Percentiles rank a stretch among this genome's conserved stretches.
These are phyloP conservation scores for Tribolium castaneum DNA, from an alignment of 1,140 invertebrate species.

Conservation along the genomic window DNA sequence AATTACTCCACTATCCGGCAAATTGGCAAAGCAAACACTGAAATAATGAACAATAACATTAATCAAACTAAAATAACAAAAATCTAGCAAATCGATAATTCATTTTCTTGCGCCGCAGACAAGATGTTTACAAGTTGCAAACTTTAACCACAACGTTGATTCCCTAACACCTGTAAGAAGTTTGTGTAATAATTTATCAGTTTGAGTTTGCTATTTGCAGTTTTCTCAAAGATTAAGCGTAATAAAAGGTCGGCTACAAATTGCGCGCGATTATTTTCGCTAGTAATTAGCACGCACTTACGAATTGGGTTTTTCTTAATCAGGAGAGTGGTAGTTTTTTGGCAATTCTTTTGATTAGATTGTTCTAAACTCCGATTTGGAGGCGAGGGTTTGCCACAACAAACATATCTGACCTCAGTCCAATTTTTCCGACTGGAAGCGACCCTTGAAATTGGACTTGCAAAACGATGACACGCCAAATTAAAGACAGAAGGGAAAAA, in stretches of 20 bases:
- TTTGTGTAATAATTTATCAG: background rate
- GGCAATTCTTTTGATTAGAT: background rate
- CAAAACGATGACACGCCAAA: background rate
- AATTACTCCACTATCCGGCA: background rate
- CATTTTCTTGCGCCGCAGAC: background rate
- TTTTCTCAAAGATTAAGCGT: background rate
- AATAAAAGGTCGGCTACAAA: background rate
- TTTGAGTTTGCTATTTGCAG: background rate
- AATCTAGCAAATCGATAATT: background rate
- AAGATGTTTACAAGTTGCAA: background rate
- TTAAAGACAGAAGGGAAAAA: background rate
- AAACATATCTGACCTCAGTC: background rate
- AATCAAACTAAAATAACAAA: background rate
- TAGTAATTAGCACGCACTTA: background rate
- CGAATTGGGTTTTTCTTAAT: background rate
- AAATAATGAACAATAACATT: background rate
- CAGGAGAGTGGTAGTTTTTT: background rate
- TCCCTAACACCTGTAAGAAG: background rate
- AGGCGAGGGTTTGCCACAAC: background rate
- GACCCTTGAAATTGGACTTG: background rate
- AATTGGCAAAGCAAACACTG: background rate
- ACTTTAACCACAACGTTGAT: background rate
- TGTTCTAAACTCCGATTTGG: background rate
- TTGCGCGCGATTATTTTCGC: background rate
- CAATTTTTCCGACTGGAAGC: background rate